Evolutionary conservation across 2,888 invertebrate species (phyloP).

Genomic region (Meloe dianella): DNA sequence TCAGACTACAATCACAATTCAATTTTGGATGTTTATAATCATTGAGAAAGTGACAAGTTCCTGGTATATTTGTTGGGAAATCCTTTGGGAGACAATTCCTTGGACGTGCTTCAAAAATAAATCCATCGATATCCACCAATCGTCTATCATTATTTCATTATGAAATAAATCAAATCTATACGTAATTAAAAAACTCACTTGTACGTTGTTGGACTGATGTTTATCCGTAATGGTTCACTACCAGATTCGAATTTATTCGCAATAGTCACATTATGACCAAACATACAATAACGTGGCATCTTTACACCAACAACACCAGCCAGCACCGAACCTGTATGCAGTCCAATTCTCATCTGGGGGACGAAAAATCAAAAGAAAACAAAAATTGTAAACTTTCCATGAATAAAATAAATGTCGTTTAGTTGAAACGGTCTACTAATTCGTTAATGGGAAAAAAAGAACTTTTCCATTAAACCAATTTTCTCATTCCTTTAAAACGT

Average conservation of each 20-base stretch:
- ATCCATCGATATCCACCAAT: slow-evolving; percentile 77
- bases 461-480: too few species aligned
- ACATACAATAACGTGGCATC: slow-evolving; percentile 92
- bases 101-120: slow-evolving; percentile 77
- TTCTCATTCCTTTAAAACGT: too few species aligned
- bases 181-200: too few species aligned
- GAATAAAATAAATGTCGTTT: too few species aligned
- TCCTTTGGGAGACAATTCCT: slow-evolving; percentile 82
- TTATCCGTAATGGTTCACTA: slow-evolving; percentile 88
- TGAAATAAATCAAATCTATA: too few species aligned
- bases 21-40: slow-evolving; percentile 77
- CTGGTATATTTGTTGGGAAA: slow-evolving; percentile 77
- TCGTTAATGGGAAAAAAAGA: too few species aligned
- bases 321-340: slow-evolving; percentile 91
- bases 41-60: slow-evolving; percentile 86
- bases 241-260: slow-evolving; percentile 96
- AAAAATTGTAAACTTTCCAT: not conserved
- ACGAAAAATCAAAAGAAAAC: not conserved
- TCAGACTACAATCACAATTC: slow-evolving; percentile 65
- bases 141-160: slow-evolving; percentile 69
- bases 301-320: slow-evolving; percentile 95
- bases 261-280: slow-evolving; percentile 93
- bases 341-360: slow-evolving; percentile 91
- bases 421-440: not conserved
- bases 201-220: slow-evolving; percentile 92